Conservation (phyloP, 2,888 invertebrate genomes). For the Nebria salina region DNA sequence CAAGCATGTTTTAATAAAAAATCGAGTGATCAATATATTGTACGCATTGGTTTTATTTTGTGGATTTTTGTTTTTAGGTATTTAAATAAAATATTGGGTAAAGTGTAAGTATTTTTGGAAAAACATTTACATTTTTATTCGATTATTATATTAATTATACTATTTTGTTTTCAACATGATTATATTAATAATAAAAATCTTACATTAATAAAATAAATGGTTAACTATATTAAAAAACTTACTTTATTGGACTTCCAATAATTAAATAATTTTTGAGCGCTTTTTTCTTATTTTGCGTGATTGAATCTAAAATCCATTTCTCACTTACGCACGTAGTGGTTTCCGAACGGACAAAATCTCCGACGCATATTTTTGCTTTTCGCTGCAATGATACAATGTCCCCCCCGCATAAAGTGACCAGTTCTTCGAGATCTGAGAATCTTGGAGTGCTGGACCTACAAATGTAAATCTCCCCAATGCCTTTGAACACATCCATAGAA, state of each 20-base stretch:
- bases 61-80: neutral
- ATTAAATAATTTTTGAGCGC: constrained; percentile 62
- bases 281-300: constrained; percentile 66
- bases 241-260: neutral
- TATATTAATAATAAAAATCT: neutral
- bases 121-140: no score
- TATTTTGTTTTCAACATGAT: neutral
- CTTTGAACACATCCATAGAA: constrained; percentile 69
- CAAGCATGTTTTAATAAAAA: constrained; percentile 7
- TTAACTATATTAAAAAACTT: neutral
- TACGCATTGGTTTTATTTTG: neutral
- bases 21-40: neutral
- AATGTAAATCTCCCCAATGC: constrained; percentile 69
- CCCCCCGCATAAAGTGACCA: constrained; percentile 69
- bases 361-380: constrained; percentile 68
- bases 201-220: neutral
- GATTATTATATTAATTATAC: neutral
- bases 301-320: constrained; percentile 72
- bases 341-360: constrained; percentile 56
- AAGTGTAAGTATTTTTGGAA: no score
- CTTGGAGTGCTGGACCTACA: constrained; percentile 64
- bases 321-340: constrained; percentile 64
- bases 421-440: constrained; percentile 66
- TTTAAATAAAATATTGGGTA: no score
- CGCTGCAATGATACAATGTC: constrained; percentile 62